phyloP scores from a whole-genome alignment of 2,113 vertebrate genomes.

The Psettodes erumei region DNA sequence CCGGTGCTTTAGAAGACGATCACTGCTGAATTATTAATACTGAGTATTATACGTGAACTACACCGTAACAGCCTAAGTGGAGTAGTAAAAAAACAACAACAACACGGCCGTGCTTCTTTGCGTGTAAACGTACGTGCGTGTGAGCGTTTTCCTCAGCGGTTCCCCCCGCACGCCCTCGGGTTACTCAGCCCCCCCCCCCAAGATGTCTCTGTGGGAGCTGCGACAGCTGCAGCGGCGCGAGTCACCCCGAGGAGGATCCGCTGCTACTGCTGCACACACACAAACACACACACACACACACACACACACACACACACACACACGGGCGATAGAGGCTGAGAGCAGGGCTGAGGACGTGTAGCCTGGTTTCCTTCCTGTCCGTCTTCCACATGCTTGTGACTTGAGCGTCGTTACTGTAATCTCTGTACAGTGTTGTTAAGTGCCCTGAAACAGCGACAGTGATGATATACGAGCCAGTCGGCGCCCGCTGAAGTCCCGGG shows the following conservation, averaged over 20 bases:
- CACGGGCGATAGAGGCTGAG: neutral
- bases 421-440: neutral
- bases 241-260: conserved; percentile 59
- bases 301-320: conserved; percentile 23
- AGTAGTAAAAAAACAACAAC: conserved; percentile 16
- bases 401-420: neutral
- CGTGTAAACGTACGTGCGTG: neutral
- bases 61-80: conserved; percentile 1
- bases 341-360: neutral
- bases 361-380: conserved; percentile 19
- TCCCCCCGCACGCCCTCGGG: conserved; percentile 7
- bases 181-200: conserved; percentile 50
- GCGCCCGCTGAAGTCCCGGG: fast-evolving
- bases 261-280: conserved; percentile 3
- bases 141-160: conserved; percentile 29
- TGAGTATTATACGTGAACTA: neutral
- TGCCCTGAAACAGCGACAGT: neutral
- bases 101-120: neutral
- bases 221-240: conserved; percentile 71
- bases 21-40: conserved; percentile 30
- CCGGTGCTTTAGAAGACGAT: neutral
- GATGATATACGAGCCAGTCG: no score
- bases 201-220: conserved; percentile 64
- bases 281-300: conserved; percentile 17
- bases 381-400: conserved; percentile 3